Percentiles rank a stretch among this genome's conserved stretches.
These are phyloP conservation scores for Lepilemur septentrionalis DNA, from an alignment of 2,797 vertebrate genomes.

Conservation along the genomic window DNA sequence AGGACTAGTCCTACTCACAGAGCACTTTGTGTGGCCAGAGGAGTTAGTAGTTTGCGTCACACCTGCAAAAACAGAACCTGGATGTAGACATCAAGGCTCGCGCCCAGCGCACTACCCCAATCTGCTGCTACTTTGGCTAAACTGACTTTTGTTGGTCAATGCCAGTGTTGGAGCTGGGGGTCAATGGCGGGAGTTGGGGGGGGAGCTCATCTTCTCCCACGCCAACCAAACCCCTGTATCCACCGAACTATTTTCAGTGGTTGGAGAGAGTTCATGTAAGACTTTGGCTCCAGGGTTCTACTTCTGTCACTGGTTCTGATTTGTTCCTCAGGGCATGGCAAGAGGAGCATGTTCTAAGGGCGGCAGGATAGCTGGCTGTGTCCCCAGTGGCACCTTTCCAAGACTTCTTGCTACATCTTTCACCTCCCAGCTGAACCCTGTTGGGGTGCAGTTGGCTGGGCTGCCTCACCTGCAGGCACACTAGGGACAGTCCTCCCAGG, in stretches of 20 bases:
- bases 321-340: conserved; percentile 32
- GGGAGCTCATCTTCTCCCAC: neutral
- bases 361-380: neutral
- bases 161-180: neutral
- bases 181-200: neutral
- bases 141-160: neutral
- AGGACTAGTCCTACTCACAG: neutral
- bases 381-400: conserved; percentile 6
- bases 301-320: neutral
- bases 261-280: neutral
- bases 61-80: neutral
- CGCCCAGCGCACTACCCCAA: neutral
- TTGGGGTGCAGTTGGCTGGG: neutral
- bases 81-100: neutral
- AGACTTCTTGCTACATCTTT: conserved; percentile 20
- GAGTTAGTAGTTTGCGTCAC: neutral
- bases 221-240: neutral
- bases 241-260: neutral
- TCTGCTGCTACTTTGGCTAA: neutral
- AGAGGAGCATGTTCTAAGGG: conserved; percentile 6
- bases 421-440: conserved; percentile 14
- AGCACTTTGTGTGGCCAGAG: neutral
- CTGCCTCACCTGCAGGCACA: neutral
- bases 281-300: neutral
- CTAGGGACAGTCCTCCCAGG: neutral